Conservation (phyloP, 2,797 vertebrate genomes). For the Poeciliopsis presidionis region DNA sequence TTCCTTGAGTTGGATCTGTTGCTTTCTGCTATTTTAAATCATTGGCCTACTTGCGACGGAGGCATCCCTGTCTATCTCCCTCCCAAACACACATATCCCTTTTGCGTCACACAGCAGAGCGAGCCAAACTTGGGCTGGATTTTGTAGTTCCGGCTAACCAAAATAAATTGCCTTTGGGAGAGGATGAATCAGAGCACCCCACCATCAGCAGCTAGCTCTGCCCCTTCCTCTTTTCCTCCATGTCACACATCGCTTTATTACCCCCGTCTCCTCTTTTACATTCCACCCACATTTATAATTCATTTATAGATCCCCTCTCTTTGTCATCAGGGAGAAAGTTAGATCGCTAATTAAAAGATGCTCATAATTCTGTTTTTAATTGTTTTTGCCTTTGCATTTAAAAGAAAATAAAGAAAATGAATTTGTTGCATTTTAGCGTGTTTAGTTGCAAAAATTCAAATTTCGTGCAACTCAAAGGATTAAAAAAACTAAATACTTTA, state of each 20-base stretch:
- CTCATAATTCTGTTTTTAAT: background rate
- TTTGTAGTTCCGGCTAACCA: slow-evolving; percentile 50
- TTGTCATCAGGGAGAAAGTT: background rate
- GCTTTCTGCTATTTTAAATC: background rate
- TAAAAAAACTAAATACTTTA: background rate
- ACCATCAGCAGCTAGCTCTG: background rate
- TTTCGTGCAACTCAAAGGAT: background rate
- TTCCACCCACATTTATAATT: slow-evolving; percentile 15
- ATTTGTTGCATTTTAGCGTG: background rate
- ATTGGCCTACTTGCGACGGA: background rate
- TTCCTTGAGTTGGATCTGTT: background rate
- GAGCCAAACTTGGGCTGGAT: slow-evolving; percentile 45
- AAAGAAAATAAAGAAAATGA: background rate
- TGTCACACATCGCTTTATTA: slow-evolving; percentile 21
- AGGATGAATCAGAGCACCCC: slow-evolving; percentile 64
- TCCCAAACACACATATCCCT: slow-evolving; percentile 33
- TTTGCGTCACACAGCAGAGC: slow-evolving; percentile 48
- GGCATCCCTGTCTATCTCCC: slow-evolving; percentile 15
- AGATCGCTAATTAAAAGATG: background rate
- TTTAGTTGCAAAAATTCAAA: background rate
- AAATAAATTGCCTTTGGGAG: slow-evolving; percentile 66
- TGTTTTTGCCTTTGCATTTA: background rate
- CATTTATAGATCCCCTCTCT: slow-evolving; percentile 17
- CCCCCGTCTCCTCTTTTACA: slow-evolving; percentile 15
- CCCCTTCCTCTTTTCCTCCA: background rate